Evolutionary conservation across 2,113 vertebrate genomes (phyloP).

Genomic region (Amia ocellicauda): DNA sequence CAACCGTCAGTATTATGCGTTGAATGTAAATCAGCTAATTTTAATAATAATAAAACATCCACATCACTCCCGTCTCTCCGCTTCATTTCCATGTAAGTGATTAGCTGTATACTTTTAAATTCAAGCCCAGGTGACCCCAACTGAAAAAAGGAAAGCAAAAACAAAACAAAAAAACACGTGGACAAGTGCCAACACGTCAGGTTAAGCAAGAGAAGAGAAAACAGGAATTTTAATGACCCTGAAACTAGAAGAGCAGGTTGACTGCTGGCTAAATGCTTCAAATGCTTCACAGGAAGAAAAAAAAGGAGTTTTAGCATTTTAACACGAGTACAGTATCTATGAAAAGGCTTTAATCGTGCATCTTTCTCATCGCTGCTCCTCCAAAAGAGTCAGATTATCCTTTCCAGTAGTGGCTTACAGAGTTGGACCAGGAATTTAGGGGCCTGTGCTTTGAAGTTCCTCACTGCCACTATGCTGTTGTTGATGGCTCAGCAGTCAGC

Average conservation of each 20-base stretch:
- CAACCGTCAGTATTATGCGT: too few species aligned
- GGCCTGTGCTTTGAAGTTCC: background rate
- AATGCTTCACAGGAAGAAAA: slow-evolving; percentile 7
- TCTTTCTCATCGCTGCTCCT: background rate
- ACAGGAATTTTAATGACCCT: slow-evolving; percentile 28
- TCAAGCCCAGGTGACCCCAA: slow-evolving; percentile 24
- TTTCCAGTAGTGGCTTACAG: background rate
- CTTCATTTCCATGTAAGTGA: too few species aligned
- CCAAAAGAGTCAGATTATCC: background rate
- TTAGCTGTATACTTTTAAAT: slow-evolving; percentile 18
- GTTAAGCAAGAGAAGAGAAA: slow-evolving; percentile 20
- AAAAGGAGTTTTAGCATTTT: too few species aligned
- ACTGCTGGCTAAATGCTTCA: slow-evolving; percentile 6
- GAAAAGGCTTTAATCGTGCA: background rate
- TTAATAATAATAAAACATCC: too few species aligned
- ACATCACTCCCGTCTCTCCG: too few species aligned
- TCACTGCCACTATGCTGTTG: background rate
- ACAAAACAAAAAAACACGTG: slow-evolving; percentile 8
- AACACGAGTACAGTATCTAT: background rate
- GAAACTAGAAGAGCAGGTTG: slow-evolving; percentile 25
- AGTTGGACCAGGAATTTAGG: too few species aligned
- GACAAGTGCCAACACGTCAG: slow-evolving; percentile 25
- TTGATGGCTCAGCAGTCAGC: background rate
- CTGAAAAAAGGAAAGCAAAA: background rate
- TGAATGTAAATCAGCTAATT: too few species aligned